Percentiles rank a stretch among this genome's conserved stretches.
Conservation (phyloP, 2,888 invertebrate genomes). For the Amiota mariae region DNA sequence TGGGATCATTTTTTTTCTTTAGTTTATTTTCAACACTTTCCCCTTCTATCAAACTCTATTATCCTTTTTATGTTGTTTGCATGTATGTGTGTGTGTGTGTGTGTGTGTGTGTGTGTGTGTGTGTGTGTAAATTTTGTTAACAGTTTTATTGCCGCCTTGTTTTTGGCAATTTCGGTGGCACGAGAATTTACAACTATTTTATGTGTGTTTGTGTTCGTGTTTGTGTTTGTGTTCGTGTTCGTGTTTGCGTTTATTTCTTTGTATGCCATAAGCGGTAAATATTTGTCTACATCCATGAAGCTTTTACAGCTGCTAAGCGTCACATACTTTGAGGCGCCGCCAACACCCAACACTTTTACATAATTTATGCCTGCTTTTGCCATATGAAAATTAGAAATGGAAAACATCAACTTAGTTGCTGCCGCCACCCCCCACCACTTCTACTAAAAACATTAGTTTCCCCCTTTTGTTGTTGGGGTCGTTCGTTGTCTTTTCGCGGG, state of each 20-base stretch:
- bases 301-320: slow-evolving; percentile 19
- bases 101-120: slow-evolving; percentile 40
- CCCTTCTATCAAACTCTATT: neutral
- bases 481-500: neutral
- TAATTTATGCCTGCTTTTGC: slow-evolving; percentile 16
- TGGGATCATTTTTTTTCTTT: slow-evolving; percentile 14
- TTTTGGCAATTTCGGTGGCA: slow-evolving; percentile 25
- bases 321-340: slow-evolving; percentile 26
- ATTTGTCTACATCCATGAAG: slow-evolving; percentile 44
- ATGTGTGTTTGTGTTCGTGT: slow-evolving; percentile 22
- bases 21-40: slow-evolving; percentile 1
- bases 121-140: slow-evolving; percentile 57
- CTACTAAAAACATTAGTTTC: slow-evolving; percentile 28
- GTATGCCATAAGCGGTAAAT: slow-evolving; percentile 43
- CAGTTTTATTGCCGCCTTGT: slow-evolving; percentile 56
- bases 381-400: neutral
- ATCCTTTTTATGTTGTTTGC: neutral
- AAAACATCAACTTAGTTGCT: neutral
- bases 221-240: slow-evolving; percentile 16
- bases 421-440: too few species aligned
- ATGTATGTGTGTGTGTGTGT: neutral
- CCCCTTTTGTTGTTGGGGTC: slow-evolving; percentile 43
- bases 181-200: slow-evolving; percentile 30
- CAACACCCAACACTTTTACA: neutral
- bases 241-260: too few species aligned